Conservation (phyloP, 2,797 vertebrate species). For the Poliocrania exsul region DNA sequence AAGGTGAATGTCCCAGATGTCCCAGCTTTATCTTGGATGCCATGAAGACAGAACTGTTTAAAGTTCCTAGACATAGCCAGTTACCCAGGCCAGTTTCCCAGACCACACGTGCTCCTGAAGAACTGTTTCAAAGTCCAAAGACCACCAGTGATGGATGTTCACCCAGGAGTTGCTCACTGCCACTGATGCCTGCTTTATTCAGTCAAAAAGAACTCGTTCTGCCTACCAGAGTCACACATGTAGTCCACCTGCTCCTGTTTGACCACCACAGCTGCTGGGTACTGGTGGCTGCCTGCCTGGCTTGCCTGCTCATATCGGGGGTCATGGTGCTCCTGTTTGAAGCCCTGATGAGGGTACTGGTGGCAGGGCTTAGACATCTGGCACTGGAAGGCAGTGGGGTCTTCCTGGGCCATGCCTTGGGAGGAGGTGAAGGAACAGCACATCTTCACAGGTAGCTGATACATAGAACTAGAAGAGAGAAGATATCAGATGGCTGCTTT, state of each 20-base stretch:
- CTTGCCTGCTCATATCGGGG: slow-evolving; percentile 83
- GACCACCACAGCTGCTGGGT: slow-evolving; percentile 87
- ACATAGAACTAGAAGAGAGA: slow-evolving; percentile 78
- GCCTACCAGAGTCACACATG: slow-evolving; percentile 88
- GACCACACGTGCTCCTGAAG: accelerated
- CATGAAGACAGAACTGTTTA: not conserved
- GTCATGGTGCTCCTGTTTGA: slow-evolving; percentile 93
- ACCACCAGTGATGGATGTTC: accelerated
- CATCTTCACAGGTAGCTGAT: slow-evolving; percentile 85
- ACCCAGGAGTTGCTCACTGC: not conserved
- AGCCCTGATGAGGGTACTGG: slow-evolving; percentile 88
- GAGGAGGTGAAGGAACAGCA: slow-evolving; percentile 84
- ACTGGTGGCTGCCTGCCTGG: slow-evolving; percentile 75
- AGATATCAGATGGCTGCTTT: not conserved
- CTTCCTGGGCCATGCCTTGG: slow-evolving; percentile 84
- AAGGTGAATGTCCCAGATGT: not conserved
- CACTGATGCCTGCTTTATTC: accelerated
- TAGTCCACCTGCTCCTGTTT: slow-evolving; percentile 95
- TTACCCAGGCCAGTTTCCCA: not conserved
- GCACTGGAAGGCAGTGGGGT: slow-evolving; percentile 81
- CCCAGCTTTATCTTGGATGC: not conserved
- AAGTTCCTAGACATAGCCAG: accelerated
- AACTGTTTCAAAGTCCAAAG: not conserved
- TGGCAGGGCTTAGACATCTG: slow-evolving; percentile 89
- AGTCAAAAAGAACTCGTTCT: accelerated